Percentiles rank a stretch among this genome's conserved stretches.
phyloP scores from a whole-genome alignment of 2,113 vertebrate species.

The Epinephelus cyanopodus region DNA sequence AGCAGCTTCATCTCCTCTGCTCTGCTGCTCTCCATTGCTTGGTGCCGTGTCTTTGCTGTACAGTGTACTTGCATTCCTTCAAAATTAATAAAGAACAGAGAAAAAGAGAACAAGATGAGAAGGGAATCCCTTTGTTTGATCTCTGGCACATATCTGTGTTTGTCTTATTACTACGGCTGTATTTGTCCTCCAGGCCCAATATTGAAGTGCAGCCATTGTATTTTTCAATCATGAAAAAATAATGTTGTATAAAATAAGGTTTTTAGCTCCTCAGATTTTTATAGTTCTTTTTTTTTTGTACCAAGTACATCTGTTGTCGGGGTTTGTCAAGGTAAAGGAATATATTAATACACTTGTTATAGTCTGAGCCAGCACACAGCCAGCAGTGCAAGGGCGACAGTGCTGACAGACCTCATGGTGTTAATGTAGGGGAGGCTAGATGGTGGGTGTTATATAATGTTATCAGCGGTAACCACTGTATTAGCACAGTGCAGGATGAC shows the following conservation, averaged over 20 bases:
- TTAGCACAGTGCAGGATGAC: too few species aligned
- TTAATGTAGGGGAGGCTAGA: too few species aligned
- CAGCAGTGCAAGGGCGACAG: too few species aligned
- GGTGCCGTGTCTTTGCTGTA: constrained; percentile 95
- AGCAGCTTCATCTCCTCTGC: constrained; percentile 76
- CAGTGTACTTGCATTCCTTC: constrained; percentile 91
- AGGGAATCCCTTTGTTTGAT: constrained; percentile 14
- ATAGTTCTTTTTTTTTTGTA: background rate
- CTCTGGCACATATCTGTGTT: background rate
- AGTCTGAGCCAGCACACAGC: too few species aligned
- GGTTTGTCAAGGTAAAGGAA: background rate
- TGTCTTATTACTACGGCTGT: background rate
- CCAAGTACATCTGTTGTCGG: background rate
- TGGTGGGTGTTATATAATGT: too few species aligned
- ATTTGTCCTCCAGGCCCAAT: background rate
- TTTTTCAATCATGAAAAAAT: background rate
- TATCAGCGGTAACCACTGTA: too few species aligned
- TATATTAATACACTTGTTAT: background rate
- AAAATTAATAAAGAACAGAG: constrained; percentile 87
- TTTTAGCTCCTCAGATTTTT: background rate
- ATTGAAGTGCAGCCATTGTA: background rate
- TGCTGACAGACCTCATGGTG: too few species aligned
- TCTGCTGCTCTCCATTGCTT: constrained; percentile 89
- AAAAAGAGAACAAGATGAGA: constrained; percentile 39
- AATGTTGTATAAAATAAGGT: background rate